Evolutionary conservation across 30 jellyfish, hydroid and myxozoan species (phyloP), one percentile per base, ranked within the genome.

Genomic region (Chrysaora quinquecirrha): DNA sequence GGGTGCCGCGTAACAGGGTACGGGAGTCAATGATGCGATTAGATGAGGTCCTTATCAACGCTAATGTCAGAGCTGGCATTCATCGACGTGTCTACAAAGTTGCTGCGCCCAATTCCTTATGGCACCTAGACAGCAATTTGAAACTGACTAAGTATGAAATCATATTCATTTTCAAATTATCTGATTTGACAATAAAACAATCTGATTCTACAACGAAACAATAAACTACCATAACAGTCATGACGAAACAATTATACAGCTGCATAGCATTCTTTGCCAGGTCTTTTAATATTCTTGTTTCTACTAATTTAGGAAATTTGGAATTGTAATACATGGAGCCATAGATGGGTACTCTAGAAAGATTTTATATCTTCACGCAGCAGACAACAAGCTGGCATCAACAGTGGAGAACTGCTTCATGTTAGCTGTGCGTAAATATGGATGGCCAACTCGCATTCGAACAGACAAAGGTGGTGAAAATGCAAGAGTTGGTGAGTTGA

Each of bases 391-490:
- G 30, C 75, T 63, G 7, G 48, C 52, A 21, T 7, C 48, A 12
- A 63, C 75, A 3, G 46, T 63, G 30, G 19, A 63, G 29, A 48
- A 63, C 3, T 69, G 32, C 58, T 69, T 69, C 23, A n/a, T 69
- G 20, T 20, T 16, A 30, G 80, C 80, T 30, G 58, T 43, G 25
- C 30, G 24, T 20, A 35, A 69, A 34, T 35, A 69, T 19, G 64
- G 80, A 30, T 69, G 80, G 80, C 80, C 80, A 38, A 30, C 32
- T 69, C 27, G 80, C 24, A 69, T 69, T 30, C 80, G 80, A n/a
- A 69, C 80, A 18, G 80, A 69, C 58, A 69, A 69, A 35, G 80
- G 80, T 38, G 81, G 81, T 18, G 81, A 69, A 69, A 69, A 69
- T 35, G 20, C 27, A 69, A 30, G n/a, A 1, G 32, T 30, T 35